Evolutionary conservation across 2,888 invertebrate genomes (phyloP).

Genomic region (Himalopsyche japonica): DNA sequence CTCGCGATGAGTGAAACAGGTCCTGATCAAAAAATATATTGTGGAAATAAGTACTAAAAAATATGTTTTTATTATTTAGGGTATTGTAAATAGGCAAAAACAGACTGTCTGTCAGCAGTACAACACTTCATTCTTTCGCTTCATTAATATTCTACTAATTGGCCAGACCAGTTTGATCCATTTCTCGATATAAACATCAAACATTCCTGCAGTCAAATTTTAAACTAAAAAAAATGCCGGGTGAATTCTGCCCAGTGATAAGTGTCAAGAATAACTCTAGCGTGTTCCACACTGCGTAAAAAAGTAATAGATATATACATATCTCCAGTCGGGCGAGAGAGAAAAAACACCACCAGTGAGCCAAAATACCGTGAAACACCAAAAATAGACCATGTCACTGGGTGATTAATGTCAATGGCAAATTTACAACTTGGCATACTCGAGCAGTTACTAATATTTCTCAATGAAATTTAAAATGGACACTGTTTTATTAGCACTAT

Average conservation of each 20-base stretch:
- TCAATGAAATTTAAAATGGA: background rate
- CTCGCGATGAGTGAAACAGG: no score
- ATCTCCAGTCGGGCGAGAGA: background rate
- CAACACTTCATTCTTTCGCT: no score
- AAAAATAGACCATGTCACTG: background rate
- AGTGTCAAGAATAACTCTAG: background rate
- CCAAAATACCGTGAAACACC: background rate
- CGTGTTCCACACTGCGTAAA: background rate
- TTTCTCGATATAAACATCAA: no score
- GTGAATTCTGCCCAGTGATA: background rate
- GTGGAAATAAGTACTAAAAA: no score
- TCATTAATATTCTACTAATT: no score
- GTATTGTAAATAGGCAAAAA: no score
- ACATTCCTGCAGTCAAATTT: no score
- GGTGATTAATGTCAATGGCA: slow-evolving; percentile 7
- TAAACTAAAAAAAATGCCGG: background rate
- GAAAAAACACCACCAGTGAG: background rate
- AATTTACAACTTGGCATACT: slow-evolving; percentile 10
- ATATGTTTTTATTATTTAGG: no score
- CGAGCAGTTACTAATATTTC: background rate
- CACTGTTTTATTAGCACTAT: background rate
- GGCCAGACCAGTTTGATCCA: no score
- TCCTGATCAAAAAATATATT: no score
- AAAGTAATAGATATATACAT: background rate
- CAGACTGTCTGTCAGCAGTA: no score